A percentile compares a stretch with the other conserved stretches of the same genome.
Evolutionary conservation across 2,888 invertebrate genomes (phyloP).

Genomic region (Drosophila recens): DNA sequence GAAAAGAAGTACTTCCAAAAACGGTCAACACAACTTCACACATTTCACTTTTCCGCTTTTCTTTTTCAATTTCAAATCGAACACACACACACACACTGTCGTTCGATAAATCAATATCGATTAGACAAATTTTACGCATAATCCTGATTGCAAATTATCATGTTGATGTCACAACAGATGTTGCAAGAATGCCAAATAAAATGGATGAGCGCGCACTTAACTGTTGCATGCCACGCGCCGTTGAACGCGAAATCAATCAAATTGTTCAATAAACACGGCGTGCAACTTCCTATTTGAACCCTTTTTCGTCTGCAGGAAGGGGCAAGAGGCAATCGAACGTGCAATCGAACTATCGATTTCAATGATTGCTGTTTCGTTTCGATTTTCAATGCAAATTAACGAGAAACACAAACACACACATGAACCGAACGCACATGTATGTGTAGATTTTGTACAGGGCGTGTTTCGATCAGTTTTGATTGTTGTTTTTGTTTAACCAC

Average conservation of each 20-base stretch:
- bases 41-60: constrained; percentile 9
- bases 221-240: constrained; percentile 50
- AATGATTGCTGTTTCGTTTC: constrained; percentile 19
- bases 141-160: constrained; percentile 10
- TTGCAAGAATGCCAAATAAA: constrained; percentile 67
- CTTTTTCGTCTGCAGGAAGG: constrained; percentile 19
- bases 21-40: constrained; percentile 7
- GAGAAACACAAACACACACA: constrained; percentile 16
- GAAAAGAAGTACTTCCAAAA: constrained; percentile 5
- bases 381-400: constrained; percentile 47
- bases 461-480: constrained; percentile 41
- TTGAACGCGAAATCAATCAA: constrained; percentile 31
- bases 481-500: constrained; percentile 44
- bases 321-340: constrained; percentile 3
- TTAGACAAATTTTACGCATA: constrained; percentile 1
- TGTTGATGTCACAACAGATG: constrained; percentile 57
- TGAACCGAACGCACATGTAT: constrained; percentile 12
- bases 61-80: background rate
- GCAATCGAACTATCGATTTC: constrained; percentile 52
- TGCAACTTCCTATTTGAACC: constrained; percentile 32
- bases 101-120: constrained; percentile 5
- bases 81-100: background rate
- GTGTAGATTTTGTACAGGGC: constrained; percentile 34
- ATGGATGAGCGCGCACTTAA: constrained; percentile 52
- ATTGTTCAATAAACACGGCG: constrained; percentile 28